Conservation (phyloP, 2,797 vertebrate genomes). For the Peromyscus attwateri region DNA sequence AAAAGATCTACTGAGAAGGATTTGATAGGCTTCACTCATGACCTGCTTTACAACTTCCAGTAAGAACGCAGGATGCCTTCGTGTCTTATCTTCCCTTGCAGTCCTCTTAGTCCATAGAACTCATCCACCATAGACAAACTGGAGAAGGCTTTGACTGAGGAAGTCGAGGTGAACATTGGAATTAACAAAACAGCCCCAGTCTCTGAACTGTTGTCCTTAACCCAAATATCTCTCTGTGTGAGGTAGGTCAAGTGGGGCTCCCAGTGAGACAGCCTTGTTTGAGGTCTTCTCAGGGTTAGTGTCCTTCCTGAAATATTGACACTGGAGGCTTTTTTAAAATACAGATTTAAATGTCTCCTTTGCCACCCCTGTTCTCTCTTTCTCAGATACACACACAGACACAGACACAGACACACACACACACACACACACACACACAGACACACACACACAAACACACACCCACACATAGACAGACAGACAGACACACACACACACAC, state of each 20-base stretch:
- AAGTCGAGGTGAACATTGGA: background rate
- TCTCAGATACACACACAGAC: no score
- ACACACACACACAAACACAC: no score
- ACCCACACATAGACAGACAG: no score
- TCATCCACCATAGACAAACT: background rate
- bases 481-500: no score
- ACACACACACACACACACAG: background rate
- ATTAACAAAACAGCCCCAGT: accelerated
- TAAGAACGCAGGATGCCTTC: background rate
- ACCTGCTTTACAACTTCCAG: background rate
- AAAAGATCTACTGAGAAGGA: background rate
- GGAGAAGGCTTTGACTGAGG: background rate
- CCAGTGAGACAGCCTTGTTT: background rate
- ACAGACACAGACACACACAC: no score
- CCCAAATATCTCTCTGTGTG: background rate
- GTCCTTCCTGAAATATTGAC: background rate
- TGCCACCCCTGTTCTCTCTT: background rate
- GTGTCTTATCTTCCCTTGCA: background rate
- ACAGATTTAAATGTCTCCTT: background rate
- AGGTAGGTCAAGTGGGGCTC: background rate
- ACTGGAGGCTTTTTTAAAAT: no score
- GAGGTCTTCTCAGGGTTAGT: background rate
- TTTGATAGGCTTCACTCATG: background rate
- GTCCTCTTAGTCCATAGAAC: background rate
- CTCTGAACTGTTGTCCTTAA: background rate